Base-by-base conservation (phyloP, 2,113 vertebrate genomes). In the Axis porcinus region DNA sequence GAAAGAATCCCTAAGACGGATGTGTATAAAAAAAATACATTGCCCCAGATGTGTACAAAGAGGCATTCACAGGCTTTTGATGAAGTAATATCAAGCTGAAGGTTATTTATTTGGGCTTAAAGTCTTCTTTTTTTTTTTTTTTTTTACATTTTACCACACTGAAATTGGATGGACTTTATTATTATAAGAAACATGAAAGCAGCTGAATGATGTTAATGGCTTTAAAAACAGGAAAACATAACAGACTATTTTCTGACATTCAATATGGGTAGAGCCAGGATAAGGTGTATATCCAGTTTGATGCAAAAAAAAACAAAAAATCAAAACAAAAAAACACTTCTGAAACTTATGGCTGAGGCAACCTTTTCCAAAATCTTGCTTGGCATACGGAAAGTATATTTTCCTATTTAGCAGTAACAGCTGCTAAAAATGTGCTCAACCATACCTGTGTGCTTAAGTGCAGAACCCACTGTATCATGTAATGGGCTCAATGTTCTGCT, bases 181-280 rank as follows among this genome's bases (percentile, higher is more conserved):
- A 92, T 93, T 96, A 82, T 67, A 74, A 96, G 93, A 91, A 97
- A 97, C 88, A 96, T 87, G 70, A 94, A 97, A 91, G 57, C 11
- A 95, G 27, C 36, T 97, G 47, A 95, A 57, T 94, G 28, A 91
- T 85, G 67, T 23, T 23, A 64, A 81, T 15, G n/a, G 40, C 17
- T 84, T 91, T 40, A 40, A 33, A 79, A 91, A 83, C 70, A 21
- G 9, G 83, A 91, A 96, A 84, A 91, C 23, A 54, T 54, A 79
- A 45, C 10, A 62, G 30, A 45, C 27, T 83, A 10, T 84, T 28
- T 92, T 95, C 70, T 96, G 54, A 92, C 50, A 62, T 36, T 95
- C 84, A 87, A 30, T 55, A 55, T 81, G 5, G 3, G 5, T 19
- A 36, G 28, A 88, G 25, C 23, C 87, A 92, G 27, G 23, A 11